Evolutionary conservation across 2,113 vertebrate genomes (phyloP), one percentile per base, ranked within the genome.

Genomic region (Perca flavescens): DNA sequence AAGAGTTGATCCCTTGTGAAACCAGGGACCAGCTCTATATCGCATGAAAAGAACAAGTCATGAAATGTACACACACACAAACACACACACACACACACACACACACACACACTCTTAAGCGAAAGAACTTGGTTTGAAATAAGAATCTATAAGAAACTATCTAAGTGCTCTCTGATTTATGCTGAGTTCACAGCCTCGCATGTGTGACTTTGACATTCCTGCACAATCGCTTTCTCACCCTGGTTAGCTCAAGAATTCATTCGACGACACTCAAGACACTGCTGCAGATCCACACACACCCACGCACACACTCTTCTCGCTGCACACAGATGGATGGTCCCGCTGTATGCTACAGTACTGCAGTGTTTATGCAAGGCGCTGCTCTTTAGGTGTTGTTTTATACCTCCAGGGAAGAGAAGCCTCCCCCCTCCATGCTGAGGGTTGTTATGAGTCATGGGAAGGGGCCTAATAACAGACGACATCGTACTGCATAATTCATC

Each of bases 401-500:
- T 89, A 82, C 84, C 87, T 90, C 83, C 60, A 40, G 70, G 78
- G 87, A 84, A 80, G 75, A 77, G 75, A 82, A 86, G 80, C 71
- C 80, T 78, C 78, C 80, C 91, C 74, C 62, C 63, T 53, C 52
- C 12, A n/a, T 47, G 69, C 63, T 3, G 19, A 60, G 65, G 52
- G 83, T 68, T 49, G 31, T n/a, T 85, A 82, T 93, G 88, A 92
- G 85, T 93, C 91, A 93, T 93, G 91, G 84, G 91, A 94, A 91
- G 90, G 79, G 87, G 75, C 17, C 84, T 58, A 52, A 72, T 74
- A 57, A 75, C 57, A 54, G 83, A 61, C 22, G 52, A 91, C 87
- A 90, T 86, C 13, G 69, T 49, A 68, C 65, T 22, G 64, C 80
- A 80, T 89, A 86, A 88, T 52, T 89, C 85, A 89, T 74, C 80